A percentile compares a stretch with the other conserved stretches of the same genome.
Conservation (phyloP, 2,888 invertebrate species). For the Poecilus cupreus region DNA sequence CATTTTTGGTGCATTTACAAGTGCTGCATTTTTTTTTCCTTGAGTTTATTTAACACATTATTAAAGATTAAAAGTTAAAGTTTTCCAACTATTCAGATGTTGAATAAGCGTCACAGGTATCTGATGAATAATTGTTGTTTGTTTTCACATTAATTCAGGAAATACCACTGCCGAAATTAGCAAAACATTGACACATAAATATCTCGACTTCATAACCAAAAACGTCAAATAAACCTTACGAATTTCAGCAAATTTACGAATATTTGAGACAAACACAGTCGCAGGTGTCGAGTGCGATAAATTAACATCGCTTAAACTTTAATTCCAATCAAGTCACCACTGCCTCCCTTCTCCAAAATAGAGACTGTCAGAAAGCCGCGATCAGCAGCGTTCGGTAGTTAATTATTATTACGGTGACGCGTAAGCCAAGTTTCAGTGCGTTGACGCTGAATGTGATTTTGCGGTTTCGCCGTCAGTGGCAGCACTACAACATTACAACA, state of each 20-base stretch:
- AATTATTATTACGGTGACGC: constrained; percentile 33
- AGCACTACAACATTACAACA: background rate
- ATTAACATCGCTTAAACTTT: constrained; percentile 12
- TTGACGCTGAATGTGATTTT: constrained; percentile 37
- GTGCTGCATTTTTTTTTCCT: too few relatives aligned
- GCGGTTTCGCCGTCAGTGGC: constrained; percentile 3
- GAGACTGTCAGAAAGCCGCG: background rate
- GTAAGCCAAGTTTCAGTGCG: constrained; percentile 5
- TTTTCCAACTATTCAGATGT: too few relatives aligned
- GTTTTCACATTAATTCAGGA: too few relatives aligned
- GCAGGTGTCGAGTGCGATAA: constrained; percentile 22
- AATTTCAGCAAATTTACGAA: background rate
- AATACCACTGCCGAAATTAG: too few relatives aligned
- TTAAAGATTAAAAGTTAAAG: too few relatives aligned
- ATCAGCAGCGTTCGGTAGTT: constrained; percentile 12
- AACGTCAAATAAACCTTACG: background rate
- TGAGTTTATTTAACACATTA: too few relatives aligned
- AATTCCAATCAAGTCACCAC: constrained; percentile 19
- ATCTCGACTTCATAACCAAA: too few relatives aligned
- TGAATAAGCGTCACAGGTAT: too few relatives aligned
- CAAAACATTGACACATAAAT: too few relatives aligned
- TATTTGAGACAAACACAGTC: background rate
- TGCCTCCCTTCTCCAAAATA: background rate
- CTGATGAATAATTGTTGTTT: too few relatives aligned
- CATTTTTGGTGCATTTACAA: too few relatives aligned